A percentile compares a stretch with the other conserved stretches of the same genome.
phyloP scores from a whole-genome alignment of 2,797 vertebrate species.

The Vireo griseus region DNA sequence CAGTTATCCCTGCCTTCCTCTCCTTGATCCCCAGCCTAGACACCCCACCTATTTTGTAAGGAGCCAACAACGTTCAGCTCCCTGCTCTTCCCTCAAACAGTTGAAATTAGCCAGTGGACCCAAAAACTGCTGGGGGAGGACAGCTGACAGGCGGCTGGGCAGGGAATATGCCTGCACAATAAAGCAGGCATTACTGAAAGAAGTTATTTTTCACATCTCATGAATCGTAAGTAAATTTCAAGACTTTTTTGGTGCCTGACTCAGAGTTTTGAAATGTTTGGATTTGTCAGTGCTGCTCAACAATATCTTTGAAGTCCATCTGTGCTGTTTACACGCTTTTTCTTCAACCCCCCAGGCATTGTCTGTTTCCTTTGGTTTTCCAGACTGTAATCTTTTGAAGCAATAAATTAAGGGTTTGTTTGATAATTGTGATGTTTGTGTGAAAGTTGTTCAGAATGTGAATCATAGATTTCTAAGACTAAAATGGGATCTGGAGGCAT shows the following conservation, averaged over 20 bases:
- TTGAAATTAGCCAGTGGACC: not conserved
- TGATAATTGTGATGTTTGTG: constrained; percentile 15
- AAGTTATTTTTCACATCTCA: constrained; percentile 29
- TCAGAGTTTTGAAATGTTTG: constrained; percentile 51
- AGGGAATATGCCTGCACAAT: not conserved
- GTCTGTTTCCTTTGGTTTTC: constrained; percentile 46
- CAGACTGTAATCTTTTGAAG: constrained; percentile 21
- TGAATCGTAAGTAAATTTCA: constrained; percentile 49
- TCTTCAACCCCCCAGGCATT: constrained; percentile 35
- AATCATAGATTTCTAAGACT: constrained; percentile 30
- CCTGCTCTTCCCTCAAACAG: not conserved
- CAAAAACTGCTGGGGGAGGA: not conserved
- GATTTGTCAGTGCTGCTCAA: not conserved
- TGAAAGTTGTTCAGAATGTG: constrained; percentile 20
- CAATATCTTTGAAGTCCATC: constrained; percentile 47
- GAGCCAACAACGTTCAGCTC: not conserved
- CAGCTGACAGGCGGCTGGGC: not conserved
- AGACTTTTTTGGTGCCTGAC: constrained; percentile 35
- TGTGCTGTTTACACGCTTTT: constrained; percentile 21
- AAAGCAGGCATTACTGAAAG: not conserved
- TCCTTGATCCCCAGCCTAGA: not conserved
- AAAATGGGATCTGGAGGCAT: not conserved
- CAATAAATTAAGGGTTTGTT: constrained; percentile 44
- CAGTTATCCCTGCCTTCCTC: not conserved
- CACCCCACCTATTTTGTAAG: not conserved